These are phyloP conservation scores for Nibea albiflora DNA, from an alignment of 2,113 vertebrate genomes.

Conservation along the genomic window DNA sequence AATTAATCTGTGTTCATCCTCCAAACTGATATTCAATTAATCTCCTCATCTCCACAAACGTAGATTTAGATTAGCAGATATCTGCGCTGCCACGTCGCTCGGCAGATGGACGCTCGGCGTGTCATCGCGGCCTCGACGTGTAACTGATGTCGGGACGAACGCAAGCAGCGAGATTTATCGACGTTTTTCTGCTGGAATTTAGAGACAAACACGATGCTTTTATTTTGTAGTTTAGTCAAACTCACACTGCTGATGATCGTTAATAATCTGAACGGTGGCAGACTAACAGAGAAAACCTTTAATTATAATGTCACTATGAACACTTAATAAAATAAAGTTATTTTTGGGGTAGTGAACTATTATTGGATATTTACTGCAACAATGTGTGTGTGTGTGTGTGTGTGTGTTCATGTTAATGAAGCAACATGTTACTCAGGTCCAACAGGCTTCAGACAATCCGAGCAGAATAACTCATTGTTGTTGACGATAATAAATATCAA, in stretches of 20 bases:
- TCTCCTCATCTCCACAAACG: constrained; percentile 48
- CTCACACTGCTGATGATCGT: no score
- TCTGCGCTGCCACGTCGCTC: constrained; percentile 15
- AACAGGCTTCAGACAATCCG: no score
- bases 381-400: not conserved
- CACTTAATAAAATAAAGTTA: no score
- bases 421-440: not conserved
- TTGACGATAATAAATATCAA: constrained; percentile 1
- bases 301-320: no score
- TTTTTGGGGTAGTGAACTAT: no score
- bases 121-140: no score
- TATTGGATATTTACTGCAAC: no score
- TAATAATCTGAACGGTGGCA: no score
- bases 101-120: constrained; percentile 42
- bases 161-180: constrained; percentile 7
- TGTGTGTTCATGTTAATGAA: not conserved
- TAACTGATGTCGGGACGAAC: constrained; percentile 7
- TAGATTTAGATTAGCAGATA: constrained; percentile 57
- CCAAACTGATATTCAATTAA: constrained; percentile 60
- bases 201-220: not conserved
- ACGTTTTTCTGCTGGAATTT: constrained; percentile 1
- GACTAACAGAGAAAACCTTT: no score
- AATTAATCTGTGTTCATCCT: constrained; percentile 39
- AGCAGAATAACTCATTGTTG: not conserved
- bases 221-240: not conserved